Percentiles rank a stretch among this genome's conserved stretches.
Evolutionary conservation across 2,888 invertebrate genomes (phyloP).

Genomic region (Glaucopsyche alexis): DNA sequence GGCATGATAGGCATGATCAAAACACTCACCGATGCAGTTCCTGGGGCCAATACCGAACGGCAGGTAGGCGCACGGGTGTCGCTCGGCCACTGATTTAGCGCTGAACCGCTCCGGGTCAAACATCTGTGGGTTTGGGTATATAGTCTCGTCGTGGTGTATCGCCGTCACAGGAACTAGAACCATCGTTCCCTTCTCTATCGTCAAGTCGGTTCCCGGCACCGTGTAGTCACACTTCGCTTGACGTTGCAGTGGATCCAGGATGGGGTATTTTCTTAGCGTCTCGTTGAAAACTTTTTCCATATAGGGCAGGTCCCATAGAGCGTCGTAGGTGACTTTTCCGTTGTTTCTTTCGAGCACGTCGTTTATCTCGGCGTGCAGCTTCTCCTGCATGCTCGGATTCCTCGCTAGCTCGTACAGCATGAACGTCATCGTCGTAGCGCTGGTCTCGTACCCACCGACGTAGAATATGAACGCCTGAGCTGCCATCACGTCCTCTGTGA

Average conservation of each 20-base stretch:
- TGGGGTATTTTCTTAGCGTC: slow-evolving; percentile 3
- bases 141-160: slow-evolving; percentile 54
- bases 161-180: slow-evolving; percentile 32
- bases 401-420: slow-evolving; percentile 56
- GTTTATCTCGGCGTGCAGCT: slow-evolving; percentile 52
- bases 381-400: slow-evolving; percentile 59
- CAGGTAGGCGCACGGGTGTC: slow-evolving; percentile 57
- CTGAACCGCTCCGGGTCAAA: slow-evolving; percentile 72
- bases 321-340: slow-evolving; percentile 57
- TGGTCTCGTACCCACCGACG: slow-evolving; percentile 67
- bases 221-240: background rate
- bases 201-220: slow-evolving; percentile 42
- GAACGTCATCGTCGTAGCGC: slow-evolving; percentile 59
- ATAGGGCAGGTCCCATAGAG: slow-evolving; percentile 43
- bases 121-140: slow-evolving; percentile 62
- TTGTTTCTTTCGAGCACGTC: slow-evolving; percentile 47
- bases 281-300: slow-evolving; percentile 53
- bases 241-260: slow-evolving; percentile 21
- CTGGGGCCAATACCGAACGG: slow-evolving; percentile 64
- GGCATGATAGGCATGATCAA: background rate
- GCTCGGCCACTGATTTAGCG: slow-evolving; percentile 46
- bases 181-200: background rate
- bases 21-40: slow-evolving; percentile 60
- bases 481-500: slow-evolving; percentile 16
- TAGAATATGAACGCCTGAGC: slow-evolving; percentile 50